Percentiles rank a stretch among this genome's conserved stretches.
Conservation (phyloP, 2,888 invertebrate genomes). For the Netelia inedita region DNA sequence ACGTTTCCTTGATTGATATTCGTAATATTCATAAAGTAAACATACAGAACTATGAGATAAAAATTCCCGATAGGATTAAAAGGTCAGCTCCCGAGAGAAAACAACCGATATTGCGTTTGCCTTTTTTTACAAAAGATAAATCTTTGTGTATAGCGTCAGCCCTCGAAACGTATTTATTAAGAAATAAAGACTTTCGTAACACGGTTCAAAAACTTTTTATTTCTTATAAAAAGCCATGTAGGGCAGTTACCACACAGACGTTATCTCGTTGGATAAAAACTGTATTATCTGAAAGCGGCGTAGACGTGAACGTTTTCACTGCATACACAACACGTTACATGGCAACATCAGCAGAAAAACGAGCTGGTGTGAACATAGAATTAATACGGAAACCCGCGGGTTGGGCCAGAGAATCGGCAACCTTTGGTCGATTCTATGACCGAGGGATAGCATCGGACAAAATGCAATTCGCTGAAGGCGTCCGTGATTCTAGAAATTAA, state of each 20-base stretch:
- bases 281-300: constrained; percentile 32
- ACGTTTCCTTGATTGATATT: constrained; percentile 29
- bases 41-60: constrained; percentile 64
- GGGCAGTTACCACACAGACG: constrained; percentile 50
- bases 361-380: too few species aligned
- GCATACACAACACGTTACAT: constrained; percentile 67
- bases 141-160: constrained; percentile 53
- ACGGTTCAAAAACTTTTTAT: constrained; percentile 48
- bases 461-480: constrained; percentile 19
- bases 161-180: constrained; percentile 21
- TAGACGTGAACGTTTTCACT: constrained; percentile 38
- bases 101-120: constrained; percentile 56
- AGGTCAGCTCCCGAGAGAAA: constrained; percentile 45
- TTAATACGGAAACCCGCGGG: too few species aligned
- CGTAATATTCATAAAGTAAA: constrained; percentile 41
- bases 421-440: constrained; percentile 53
- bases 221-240: constrained; percentile 56
- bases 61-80: constrained; percentile 65
- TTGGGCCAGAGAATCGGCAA: too few species aligned
- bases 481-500: constrained; percentile 7
- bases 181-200: constrained; percentile 29
- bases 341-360: constrained; percentile 62
- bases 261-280: constrained; percentile 65
- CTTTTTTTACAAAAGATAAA: constrained; percentile 48
- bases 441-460: constrained; percentile 8